Conservation (phyloP, 2,888 invertebrate species). For the Apoda limacodes region DNA sequence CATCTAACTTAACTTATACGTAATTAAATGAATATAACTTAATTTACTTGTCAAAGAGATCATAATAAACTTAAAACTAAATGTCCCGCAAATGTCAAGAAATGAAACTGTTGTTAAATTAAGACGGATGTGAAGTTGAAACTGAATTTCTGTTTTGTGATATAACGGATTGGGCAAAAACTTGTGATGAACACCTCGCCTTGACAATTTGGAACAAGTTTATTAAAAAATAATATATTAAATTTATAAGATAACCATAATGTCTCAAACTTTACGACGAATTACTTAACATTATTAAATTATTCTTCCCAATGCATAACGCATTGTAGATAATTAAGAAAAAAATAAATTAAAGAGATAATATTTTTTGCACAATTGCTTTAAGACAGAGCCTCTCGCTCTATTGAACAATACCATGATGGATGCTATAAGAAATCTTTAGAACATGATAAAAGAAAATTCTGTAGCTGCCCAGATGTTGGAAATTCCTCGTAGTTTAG, state of each 20-base stretch:
- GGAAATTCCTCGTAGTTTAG: conserved; percentile 27
- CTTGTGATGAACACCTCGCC: conserved; percentile 42
- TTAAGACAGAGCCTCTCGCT: conserved; percentile 16
- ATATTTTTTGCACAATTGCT: conserved; percentile 50
- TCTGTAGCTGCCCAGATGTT: too few relatives aligned
- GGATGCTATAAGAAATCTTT: conserved; percentile 8
- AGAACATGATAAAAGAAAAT: conserved; percentile 6
- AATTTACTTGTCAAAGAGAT: conserved; percentile 64
- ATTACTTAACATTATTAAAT: conserved; percentile 65
- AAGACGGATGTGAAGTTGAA: too few relatives aligned
- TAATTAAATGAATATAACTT: conserved; percentile 34
- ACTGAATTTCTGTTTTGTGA: too few relatives aligned
- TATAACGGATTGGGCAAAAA: too few relatives aligned
- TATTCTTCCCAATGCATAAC: conserved; percentile 31
- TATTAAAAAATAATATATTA: conserved; percentile 39
- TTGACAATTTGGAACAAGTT: conserved; percentile 34
- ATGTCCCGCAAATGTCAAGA: too few relatives aligned
- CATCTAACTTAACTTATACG: conserved; percentile 21
- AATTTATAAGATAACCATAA: conserved; percentile 46
- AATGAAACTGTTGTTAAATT: too few relatives aligned
- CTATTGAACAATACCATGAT: conserved; percentile 18
- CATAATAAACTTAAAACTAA: conserved; percentile 65
- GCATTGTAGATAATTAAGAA: conserved; percentile 35
- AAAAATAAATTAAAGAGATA: conserved; percentile 58
- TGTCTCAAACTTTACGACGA: conserved; percentile 56